These are phyloP conservation scores for Diuraphis noxia DNA, from an alignment of 1,140 invertebrate species.

Conservation along the genomic window DNA sequence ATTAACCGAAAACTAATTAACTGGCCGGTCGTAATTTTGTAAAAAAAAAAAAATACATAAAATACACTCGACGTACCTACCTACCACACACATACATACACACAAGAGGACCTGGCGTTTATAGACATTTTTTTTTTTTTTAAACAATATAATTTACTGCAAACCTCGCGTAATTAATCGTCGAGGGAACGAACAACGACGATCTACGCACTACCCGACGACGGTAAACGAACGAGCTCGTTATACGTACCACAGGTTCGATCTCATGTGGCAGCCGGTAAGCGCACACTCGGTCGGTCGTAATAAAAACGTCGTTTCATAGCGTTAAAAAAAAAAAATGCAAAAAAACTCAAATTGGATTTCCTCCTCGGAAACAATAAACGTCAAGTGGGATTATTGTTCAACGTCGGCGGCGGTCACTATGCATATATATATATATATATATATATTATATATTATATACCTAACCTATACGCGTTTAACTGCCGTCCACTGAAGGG, in stretches of 20 bases:
- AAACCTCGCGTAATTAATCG: neutral
- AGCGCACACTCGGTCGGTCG: neutral
- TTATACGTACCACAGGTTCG: neutral
- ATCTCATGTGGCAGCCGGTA: neutral
- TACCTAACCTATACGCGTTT: neutral
- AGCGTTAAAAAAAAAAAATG: neutral
- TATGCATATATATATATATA: neutral
- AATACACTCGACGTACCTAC: neutral
- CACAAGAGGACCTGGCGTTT: neutral
- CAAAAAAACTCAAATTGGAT: slow-evolving; percentile 44
- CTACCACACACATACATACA: neutral
- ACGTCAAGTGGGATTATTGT: slow-evolving; percentile 43
- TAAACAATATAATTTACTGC: neutral
- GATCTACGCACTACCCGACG: neutral
- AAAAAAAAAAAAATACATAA: neutral
- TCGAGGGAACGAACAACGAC: neutral
- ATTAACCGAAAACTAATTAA: slow-evolving; percentile 13
- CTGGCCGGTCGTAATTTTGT: neutral
- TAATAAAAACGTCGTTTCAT: neutral
- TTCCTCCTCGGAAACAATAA: slow-evolving; percentile 36
- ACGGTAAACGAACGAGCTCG: neutral
- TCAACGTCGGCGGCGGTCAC: neutral
- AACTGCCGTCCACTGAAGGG: neutral
- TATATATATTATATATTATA: neutral
- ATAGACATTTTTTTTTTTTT: neutral